These are phyloP conservation scores for Tiphia femorata DNA, from an alignment of 2,888 invertebrate genomes.

Conservation along the genomic window DNA sequence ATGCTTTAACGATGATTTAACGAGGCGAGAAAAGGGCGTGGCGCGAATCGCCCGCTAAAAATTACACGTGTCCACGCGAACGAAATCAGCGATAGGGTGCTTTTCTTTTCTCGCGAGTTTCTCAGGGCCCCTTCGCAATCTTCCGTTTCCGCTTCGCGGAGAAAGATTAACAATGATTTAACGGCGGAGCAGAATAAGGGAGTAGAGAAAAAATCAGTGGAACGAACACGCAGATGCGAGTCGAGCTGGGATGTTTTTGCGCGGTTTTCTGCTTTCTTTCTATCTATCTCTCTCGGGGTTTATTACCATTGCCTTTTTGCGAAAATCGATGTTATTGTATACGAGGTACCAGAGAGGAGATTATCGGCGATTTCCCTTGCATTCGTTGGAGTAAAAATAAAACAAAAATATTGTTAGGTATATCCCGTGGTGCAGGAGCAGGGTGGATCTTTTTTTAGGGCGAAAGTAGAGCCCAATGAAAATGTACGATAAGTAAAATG, in stretches of 20 bases:
- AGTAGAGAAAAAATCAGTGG: too few species aligned
- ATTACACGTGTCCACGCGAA: background rate
- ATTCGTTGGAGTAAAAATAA: too few species aligned
- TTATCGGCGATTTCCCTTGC: too few species aligned
- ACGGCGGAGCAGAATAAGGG: background rate
- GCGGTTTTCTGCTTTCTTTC: background rate
- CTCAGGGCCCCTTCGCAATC: constrained; percentile 11
- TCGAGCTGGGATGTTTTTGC: background rate
- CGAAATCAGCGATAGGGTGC: too few species aligned
- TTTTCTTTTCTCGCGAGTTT: constrained; percentile 1
- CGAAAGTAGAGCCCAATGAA: too few species aligned
- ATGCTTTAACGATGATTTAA: background rate
- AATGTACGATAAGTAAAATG: too few species aligned
- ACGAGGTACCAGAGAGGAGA: too few species aligned
- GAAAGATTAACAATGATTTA: constrained; percentile 34
- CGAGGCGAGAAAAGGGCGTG: background rate
- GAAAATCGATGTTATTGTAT: background rate
- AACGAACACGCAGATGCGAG: background rate
- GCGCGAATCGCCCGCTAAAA: background rate
- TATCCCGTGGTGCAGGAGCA: too few species aligned
- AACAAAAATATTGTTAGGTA: too few species aligned
- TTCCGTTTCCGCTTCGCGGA: constrained; percentile 1
- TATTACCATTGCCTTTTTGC: background rate
- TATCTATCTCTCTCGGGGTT: background rate
- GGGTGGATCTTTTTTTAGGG: too few species aligned